Percentiles rank a stretch among this genome's conserved stretches.
phyloP scores from a whole-genome alignment of 2,113 vertebrate species.

The Amblyornis subalaris region DNA sequence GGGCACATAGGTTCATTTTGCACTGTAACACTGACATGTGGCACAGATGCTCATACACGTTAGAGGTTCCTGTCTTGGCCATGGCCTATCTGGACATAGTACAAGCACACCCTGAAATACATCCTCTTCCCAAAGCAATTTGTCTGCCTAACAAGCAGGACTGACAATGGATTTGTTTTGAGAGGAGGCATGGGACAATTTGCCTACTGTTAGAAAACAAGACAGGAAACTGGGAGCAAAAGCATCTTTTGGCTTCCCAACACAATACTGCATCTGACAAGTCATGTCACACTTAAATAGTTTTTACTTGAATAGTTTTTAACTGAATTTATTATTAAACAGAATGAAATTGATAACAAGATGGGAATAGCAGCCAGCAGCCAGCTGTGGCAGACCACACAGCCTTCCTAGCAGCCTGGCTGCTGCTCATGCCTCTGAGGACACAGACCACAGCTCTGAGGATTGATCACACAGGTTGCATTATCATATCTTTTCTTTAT shows the following conservation, averaged over 20 bases:
- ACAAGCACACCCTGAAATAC: neutral
- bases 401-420: neutral
- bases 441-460: neutral
- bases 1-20: neutral
- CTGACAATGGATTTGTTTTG: neutral
- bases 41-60: rapidly evolving
- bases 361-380: neutral
- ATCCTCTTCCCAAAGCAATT: neutral
- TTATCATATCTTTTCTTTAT: neutral
- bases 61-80: neutral
- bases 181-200: neutral
- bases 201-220: neutral
- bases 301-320: neutral
- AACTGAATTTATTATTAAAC: neutral
- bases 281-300: neutral
- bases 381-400: neutral
- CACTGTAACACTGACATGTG: neutral
- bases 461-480: neutral
- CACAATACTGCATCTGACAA: neutral
- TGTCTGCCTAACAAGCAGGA: neutral
- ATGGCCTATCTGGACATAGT: neutral
- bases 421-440: neutral
- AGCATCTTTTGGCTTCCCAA: neutral
- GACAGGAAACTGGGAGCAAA: neutral
- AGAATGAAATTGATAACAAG: neutral